Conservation (phyloP, 92 coral and sea anemone species). For the Epizoanthus ramosus region DNA sequence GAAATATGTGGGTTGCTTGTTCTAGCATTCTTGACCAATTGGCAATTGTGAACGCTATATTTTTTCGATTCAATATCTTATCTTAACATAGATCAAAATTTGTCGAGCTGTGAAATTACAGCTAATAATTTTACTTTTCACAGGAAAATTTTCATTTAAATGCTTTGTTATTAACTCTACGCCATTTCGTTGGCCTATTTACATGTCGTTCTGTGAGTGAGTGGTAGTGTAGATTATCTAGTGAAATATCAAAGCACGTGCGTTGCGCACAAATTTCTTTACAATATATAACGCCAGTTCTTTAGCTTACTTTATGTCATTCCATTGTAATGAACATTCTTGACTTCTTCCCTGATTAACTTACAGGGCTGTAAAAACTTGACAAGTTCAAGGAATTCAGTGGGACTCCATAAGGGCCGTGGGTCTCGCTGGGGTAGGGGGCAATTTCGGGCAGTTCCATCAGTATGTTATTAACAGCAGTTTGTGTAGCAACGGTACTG, state of each 20-base stretch:
- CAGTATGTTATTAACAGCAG: constrained; percentile 68
- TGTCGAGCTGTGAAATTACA: constrained; percentile 35
- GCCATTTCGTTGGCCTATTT: not conserved
- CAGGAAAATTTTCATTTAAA: constrained; percentile 34
- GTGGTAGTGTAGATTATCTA: not conserved
- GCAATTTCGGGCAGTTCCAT: constrained; percentile 84
- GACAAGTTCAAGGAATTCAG: constrained; percentile 36
- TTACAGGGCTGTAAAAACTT: constrained; percentile 45
- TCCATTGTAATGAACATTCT: constrained; percentile 77
- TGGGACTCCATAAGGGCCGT: constrained; percentile 2
- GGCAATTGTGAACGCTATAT: constrained; percentile 9
- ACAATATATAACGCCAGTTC: constrained; percentile 41
- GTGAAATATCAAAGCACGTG: constrained; percentile 22
- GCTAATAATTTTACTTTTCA: constrained; percentile 27
- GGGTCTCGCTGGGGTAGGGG: constrained; percentile 61
- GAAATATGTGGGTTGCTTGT: not conserved
- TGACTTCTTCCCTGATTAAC: constrained; percentile 40
- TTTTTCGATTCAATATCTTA: constrained; percentile 2
- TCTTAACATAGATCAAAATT: constrained; percentile 19
- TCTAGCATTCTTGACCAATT: not conserved
- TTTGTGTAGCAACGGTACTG: constrained; percentile 58
- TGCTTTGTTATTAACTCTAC: not conserved
- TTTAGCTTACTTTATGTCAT: constrained; percentile 78
- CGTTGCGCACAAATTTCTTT: constrained; percentile 44
- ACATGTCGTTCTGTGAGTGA: constrained; percentile 5